Conservation (phyloP, 2,113 vertebrate genomes). For the Meleagris gallopavo region DNA sequence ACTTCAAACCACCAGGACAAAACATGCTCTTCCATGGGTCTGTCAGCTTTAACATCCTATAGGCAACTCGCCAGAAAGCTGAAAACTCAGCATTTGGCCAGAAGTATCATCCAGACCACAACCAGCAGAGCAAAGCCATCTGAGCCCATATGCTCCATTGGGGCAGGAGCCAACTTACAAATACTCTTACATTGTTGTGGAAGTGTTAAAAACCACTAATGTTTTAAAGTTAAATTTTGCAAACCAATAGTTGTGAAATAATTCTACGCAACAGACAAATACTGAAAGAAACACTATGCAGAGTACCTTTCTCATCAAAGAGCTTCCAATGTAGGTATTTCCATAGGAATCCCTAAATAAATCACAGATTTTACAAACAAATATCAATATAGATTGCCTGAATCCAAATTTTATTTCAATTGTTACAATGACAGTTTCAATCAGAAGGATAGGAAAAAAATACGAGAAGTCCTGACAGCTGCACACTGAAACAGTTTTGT, state of each 20-base stretch:
- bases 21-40: neutral
- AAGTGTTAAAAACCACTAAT: neutral
- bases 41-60: neutral
- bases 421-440: neutral
- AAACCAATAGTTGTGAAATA: neutral
- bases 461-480: neutral
- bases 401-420: neutral
- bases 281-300: neutral
- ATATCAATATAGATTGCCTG: neutral
- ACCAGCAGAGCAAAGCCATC: neutral
- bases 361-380: neutral
- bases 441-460: neutral
- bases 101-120: neutral
- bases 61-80: neutral
- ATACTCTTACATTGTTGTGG: neutral
- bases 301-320: neutral
- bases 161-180: neutral
- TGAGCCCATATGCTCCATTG: neutral
- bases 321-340: neutral
- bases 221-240: neutral
- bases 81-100: neutral
- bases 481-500: neutral
- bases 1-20: neutral
- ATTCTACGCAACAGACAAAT: neutral
- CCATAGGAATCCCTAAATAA: neutral